Evolutionary conservation across 2,797 vertebrate genomes (phyloP).

Genomic region (Glyptemys insculpta): DNA sequence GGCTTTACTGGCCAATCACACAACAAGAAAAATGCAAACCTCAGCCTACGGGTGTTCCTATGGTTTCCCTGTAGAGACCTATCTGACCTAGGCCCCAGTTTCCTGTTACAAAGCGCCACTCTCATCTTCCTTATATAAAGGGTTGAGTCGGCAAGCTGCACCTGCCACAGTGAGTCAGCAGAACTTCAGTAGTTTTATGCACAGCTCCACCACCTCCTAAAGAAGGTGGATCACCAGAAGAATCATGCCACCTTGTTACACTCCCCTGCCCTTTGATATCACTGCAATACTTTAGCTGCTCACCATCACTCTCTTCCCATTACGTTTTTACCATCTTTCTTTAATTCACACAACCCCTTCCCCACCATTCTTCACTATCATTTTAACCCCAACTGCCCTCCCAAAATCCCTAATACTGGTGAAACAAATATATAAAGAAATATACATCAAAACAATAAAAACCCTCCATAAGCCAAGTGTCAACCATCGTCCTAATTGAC

Average conservation of each 20-base stretch:
- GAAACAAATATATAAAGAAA: not conserved
- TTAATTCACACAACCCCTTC: not conserved
- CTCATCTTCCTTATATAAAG: not conserved
- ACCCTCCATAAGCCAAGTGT: not conserved
- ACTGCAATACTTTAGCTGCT: not conserved
- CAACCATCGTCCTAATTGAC: not conserved
- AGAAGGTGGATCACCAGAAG: not conserved
- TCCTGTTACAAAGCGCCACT: not conserved
- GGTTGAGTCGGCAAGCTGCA: not conserved
- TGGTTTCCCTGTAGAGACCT: not conserved
- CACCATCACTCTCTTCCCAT: not conserved
- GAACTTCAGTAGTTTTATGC: not conserved
- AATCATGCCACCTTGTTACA: not conserved
- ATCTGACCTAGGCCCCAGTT: not conserved
- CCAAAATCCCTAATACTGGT: not conserved
- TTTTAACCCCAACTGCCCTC: not conserved
- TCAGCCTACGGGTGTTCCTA: not conserved
- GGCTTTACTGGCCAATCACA: not conserved
- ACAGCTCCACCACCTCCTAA: not conserved
- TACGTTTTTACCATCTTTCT: not conserved
- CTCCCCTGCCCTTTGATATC: not conserved
- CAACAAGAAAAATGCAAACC: not conserved
- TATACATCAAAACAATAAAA: not conserved
- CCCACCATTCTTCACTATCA: not conserved
- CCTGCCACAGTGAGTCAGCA: not conserved